Evolutionary conservation across 2,113 vertebrate species (phyloP), one percentile per base, ranked within the genome.

Genomic region (Varanus salvator): DNA sequence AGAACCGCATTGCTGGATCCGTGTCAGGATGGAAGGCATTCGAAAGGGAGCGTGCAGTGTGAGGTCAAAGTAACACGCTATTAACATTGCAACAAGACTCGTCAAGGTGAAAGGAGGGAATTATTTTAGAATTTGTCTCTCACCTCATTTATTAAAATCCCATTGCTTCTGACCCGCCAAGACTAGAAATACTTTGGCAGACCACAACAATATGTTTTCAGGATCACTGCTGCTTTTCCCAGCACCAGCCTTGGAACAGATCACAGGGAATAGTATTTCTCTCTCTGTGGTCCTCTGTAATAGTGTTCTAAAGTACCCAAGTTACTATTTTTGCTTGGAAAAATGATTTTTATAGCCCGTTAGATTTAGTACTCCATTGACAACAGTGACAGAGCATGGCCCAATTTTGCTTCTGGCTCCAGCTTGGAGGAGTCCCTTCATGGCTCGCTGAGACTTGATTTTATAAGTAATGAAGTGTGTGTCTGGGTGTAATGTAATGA

Each of bases 111-210:
- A 89, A 57, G 82, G 89, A 88, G 85, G 89, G 86, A 91, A 91
- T 74, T 74, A 74, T 71, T 93, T 66, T 93, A 93, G 80, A 91
- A 92, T 64, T 64, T 50, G 90, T 81, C 93, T 87, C 84, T 92
- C 3, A 71, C 93, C 90, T 90, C 54, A 85, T 86, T 60, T 81
- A 85, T 87, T 44, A 69, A 69, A 86, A 68, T 83, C 76, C 87
- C 76, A 34, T 77, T 9, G 0, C 57, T 91, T 0, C 0, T 8
- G 5, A n/a, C 74, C 68, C 86, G 66, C 94, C 95, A 94, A 72
- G 76, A 9, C 27, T 84, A 64, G 76, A 85, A 90, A 50, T 3
- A 11, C 78, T 71, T 83, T 85, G 64, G 78, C 12, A 93, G 31
- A 12, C n/a, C 29, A 31, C 57, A 85, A 82, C 34, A 91, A 81